Evolutionary conservation across 2,113 vertebrate genomes (phyloP).

Genomic region (Prunella fulvescens): DNA sequence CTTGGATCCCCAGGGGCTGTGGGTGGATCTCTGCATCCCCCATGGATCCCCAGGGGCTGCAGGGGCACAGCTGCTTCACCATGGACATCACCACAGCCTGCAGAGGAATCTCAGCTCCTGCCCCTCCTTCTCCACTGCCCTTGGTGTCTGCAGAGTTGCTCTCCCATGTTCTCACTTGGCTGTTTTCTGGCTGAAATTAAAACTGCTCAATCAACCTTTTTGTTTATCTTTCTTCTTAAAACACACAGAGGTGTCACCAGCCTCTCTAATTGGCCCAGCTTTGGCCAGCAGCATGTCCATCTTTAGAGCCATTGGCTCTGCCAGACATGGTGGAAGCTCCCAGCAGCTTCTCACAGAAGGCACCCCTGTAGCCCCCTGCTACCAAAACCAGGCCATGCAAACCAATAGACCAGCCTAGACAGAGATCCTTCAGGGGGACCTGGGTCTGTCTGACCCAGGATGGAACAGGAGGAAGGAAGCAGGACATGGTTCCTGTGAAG

Average conservation of each 20-base stretch:
- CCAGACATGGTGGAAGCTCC: background rate
- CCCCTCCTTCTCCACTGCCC: background rate
- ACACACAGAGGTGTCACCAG: background rate
- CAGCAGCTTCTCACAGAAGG: background rate
- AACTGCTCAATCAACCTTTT: background rate
- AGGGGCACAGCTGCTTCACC: too few relatives aligned
- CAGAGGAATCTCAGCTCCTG: background rate
- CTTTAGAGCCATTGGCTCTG: background rate
- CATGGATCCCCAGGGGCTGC: background rate
- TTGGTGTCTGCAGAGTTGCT: background rate
- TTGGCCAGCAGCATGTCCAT: background rate
- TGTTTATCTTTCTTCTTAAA: background rate
- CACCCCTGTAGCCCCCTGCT: background rate
- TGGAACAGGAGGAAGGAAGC: background rate
- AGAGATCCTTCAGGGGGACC: background rate
- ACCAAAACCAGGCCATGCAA: background rate
- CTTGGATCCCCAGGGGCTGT: fast-evolving
- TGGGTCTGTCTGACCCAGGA: background rate
- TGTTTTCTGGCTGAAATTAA: background rate
- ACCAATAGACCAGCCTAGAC: background rate
- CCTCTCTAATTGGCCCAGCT: background rate
- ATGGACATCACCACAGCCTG: background rate
- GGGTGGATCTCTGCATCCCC: background rate
- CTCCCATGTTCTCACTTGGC: background rate
- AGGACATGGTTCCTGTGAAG: background rate